Evolutionary conservation across 2,113 vertebrate species (phyloP).

Genomic region (Microtus montanus): DNA sequence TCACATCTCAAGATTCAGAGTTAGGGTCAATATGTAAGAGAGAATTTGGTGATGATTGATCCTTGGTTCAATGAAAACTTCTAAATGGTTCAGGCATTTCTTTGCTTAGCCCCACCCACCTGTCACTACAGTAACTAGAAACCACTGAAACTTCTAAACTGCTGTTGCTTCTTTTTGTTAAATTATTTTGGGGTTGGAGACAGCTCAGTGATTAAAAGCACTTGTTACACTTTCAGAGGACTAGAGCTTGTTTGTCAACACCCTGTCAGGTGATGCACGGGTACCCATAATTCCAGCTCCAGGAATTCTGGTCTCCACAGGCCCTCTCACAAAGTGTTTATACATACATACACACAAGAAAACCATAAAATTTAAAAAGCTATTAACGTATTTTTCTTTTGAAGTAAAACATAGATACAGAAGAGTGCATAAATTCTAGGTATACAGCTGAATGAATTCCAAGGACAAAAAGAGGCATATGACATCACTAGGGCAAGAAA

Average conservation of each 20-base stretch:
- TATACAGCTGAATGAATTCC: neutral
- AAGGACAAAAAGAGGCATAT: neutral
- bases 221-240: too few relatives aligned
- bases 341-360: too few relatives aligned
- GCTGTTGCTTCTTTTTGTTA: neutral
- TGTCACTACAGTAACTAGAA: neutral
- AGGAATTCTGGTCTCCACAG: neutral
- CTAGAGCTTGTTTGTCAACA: too few relatives aligned
- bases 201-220: too few relatives aligned
- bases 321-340: neutral
- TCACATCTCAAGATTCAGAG: neutral
- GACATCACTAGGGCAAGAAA: neutral
- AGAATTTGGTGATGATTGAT: neutral
- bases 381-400: neutral
- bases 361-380: neutral
- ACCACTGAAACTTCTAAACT: neutral
- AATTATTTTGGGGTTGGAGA: neutral
- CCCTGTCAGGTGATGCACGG: neutral
- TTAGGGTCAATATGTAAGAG: neutral
- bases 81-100: neutral
- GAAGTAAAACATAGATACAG: neutral
- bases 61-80: neutral
- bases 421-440: neutral
- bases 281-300: neutral
- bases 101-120: neutral